Base-by-base conservation (phyloP, 2,888 invertebrate genomes). In the Synanthedon myopaeformis region DNA sequence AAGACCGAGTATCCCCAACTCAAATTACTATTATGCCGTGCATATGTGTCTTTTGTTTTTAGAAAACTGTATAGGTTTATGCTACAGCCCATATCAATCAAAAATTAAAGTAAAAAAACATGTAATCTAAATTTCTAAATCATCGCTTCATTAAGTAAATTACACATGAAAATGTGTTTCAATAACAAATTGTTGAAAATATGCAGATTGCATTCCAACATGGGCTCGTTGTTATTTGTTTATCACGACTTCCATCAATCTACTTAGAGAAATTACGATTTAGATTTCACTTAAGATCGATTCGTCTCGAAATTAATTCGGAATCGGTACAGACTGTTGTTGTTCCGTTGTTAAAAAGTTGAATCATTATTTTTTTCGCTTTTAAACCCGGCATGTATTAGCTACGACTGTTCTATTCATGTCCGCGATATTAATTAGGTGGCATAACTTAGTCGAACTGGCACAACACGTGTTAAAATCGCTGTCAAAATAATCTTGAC, bases 401-500 rank as follows among this genome's bases (percentile, higher is more conserved):
- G 35, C 10, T 35, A 14, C 51, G 35, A 51, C 28, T 41, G 51
- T 54, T 57, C 54, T 53, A 56, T 58, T 59, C 42, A 53, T 56
- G 59, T 53, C 51, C 23, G 51, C 49, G 49, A 48, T 59, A 61
- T 64, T 62, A 62, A 64, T 65, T 62, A 59, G 56, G 56, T 53
- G 51, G 57, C 61, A 59, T 59, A 62, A 61, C 63, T 53, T 52
- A 42, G 59, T 63, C 35, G 35, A 35, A 49, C 23, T 45, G 60
- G 59, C 59, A 63, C 64, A 68, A 69, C 72, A 70, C 63, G 70
- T 74, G 73, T 72, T 75, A 75, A 67, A 70, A 67, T 67, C 59
- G 58, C 67, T 72, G 74, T 75, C 74, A 72, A 76, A 75, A 67
- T 72, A 71, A 80, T 78, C 72, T 76, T 62, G 56, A 62, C 64